Base-by-base conservation (phyloP, 2,797 vertebrate genomes). In the Tenualosa ilisha region DNA sequence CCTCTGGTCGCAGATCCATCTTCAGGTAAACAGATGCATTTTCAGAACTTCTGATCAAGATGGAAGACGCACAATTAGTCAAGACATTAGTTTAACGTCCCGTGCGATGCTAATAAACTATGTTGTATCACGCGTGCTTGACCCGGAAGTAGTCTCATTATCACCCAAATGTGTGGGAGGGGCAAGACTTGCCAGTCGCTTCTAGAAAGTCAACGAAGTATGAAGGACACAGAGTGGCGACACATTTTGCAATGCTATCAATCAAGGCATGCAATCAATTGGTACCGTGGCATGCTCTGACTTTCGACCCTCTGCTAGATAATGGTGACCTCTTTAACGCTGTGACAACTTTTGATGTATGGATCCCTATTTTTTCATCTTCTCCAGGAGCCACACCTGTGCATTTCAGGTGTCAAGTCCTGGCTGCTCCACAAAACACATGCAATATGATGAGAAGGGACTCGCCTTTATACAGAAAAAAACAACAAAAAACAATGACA, bases 401-500 rank as follows among this genome's bases (percentile, higher is more conserved):
- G 72, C 72, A 46, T 79, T 20, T 79, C 72, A 22, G 72, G 72
- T 79, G 72, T 46, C 72, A 46, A 11, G 8, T 43, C 37, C 72
- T 4, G 26, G 65, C 65, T 72, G 68, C 37, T 43, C 37, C 17
- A 37, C 37, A 79, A 79, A 46, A 79, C 72, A 79, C 40, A 79
- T 79, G 20, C 54, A 6, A 17, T 56, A 46, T 82, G 81, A 56
- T 24, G 81, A 31, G 50, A 40, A 53, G 53, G 24, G 31, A 53
- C 65, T 26, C 13, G 37, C 37, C 50, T 84, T 89, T 93, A 46
- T 79, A 20, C 90, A 91, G 0, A 56, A 2, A 56, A 56, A 17
- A 51, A 9, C 3, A 51, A 4, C 3, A 91, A 92, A 90, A 91
- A 94, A 93, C 91, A 93, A 93, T 91, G 92, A 92, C 89, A 93